Evolutionary conservation across 2,888 invertebrate species (phyloP).

Genomic region (Pocota personata): DNA sequence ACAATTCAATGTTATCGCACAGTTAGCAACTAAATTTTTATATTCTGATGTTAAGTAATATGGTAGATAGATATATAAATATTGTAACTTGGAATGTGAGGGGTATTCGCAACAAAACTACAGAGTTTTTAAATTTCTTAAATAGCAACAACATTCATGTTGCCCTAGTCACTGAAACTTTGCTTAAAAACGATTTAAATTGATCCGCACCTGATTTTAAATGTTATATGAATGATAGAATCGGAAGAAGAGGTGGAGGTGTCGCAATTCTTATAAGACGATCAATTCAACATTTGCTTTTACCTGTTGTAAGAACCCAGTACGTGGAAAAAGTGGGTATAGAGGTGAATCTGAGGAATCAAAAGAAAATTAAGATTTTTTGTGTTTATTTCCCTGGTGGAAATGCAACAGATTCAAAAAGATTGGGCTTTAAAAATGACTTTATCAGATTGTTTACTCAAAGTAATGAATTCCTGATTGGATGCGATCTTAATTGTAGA

Average conservation of each 20-base stretch:
- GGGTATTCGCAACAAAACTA: too few species aligned
- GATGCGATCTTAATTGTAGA: too few species aligned
- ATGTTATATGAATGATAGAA: not conserved
- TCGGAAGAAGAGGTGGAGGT: not conserved
- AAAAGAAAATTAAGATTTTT: not conserved
- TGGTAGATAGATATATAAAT: not conserved
- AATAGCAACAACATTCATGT: not conserved
- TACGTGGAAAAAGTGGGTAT: not conserved
- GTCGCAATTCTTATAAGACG: not conserved
- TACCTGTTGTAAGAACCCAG: not conserved
- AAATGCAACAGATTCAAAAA: too few species aligned
- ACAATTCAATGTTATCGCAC: not conserved
- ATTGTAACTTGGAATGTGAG: not conserved
- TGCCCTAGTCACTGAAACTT: not conserved
- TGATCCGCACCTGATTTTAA: not conserved
- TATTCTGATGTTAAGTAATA: too few species aligned
- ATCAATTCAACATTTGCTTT: not conserved
- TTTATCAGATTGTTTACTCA: too few species aligned
- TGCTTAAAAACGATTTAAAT: not conserved
- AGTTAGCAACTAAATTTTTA: too few species aligned
- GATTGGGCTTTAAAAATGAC: too few species aligned
- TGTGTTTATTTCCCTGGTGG: not conserved
- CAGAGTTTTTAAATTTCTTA: not conserved
- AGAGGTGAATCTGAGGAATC: not conserved
- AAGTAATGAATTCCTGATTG: too few species aligned